phyloP scores from a whole-genome alignment of 2,797 vertebrate genomes.

The Scolopax bukidnonensis region DNA sequence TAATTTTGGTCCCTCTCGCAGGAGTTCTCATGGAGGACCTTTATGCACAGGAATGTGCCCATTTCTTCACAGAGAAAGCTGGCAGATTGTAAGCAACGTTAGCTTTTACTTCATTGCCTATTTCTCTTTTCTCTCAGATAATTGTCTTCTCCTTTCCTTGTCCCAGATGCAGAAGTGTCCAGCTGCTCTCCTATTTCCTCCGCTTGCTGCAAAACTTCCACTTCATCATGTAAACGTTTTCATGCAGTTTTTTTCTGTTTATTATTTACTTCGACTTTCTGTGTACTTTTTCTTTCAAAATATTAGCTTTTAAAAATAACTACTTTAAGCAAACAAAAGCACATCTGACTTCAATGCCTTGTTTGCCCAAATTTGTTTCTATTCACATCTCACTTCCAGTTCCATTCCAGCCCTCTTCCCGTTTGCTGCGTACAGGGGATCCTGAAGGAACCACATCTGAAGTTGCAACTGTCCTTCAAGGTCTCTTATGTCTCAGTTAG shows the following conservation, averaged over 20 bases:
- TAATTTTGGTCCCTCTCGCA: not conserved
- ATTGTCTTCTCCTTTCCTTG: not conserved
- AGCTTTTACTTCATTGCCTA: not conserved
- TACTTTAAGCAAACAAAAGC: not conserved
- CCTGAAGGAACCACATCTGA: not conserved
- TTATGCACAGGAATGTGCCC: not conserved
- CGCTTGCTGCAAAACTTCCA: not conserved
- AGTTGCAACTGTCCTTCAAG: not conserved
- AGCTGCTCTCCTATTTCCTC: not conserved
- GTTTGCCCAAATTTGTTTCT: not conserved
- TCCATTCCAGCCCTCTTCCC: not conserved
- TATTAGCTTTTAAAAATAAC: not conserved
- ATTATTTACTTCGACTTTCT: not conserved
- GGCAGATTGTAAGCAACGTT: not conserved
- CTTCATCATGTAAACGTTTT: not conserved
- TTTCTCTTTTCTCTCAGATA: not conserved
- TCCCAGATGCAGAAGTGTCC: not conserved
- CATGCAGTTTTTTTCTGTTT: not conserved
- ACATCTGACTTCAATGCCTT: not conserved
- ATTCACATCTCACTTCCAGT: not conserved
- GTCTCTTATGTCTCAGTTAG: not conserved
- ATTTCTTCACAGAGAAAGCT: not conserved
- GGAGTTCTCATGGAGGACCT: not conserved
- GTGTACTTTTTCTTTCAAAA: not conserved
- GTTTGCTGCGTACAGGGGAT: not conserved